phyloP scores from a whole-genome alignment of 2,797 vertebrate species.

The Mormyrus hasselquistii region DNA sequence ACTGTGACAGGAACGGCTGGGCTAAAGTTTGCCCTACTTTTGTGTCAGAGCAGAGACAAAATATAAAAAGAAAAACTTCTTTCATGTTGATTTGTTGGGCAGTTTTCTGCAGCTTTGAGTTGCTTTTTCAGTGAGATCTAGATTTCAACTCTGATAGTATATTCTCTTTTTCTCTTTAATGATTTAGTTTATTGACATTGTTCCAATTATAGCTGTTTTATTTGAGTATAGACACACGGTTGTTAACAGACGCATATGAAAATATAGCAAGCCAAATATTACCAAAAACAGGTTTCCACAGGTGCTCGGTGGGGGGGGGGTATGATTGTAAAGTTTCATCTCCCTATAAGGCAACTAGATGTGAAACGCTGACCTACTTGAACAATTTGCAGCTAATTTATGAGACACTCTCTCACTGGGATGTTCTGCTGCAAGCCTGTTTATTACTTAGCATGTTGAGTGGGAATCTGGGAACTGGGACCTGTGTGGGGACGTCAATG shows the following conservation, averaged over 20 bases:
- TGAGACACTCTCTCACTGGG: constrained; percentile 12
- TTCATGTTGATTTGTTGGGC: not conserved
- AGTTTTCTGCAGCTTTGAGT: not conserved
- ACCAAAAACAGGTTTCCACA: not conserved
- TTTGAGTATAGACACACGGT: not conserved
- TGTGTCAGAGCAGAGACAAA: not conserved
- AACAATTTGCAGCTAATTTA: constrained; percentile 25
- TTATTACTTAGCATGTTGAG: constrained; percentile 20
- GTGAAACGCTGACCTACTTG: constrained; percentile 19
- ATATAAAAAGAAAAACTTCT: not conserved
- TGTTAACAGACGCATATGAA: constrained; percentile 9
- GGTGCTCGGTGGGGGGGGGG: not conserved
- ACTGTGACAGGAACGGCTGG: not conserved
- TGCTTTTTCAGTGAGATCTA: not conserved
- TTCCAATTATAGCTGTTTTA: not conserved
- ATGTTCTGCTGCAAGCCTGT: constrained; percentile 21
- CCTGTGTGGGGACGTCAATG: constrained; percentile 6
- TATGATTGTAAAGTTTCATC: not conserved
- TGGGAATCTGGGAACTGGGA: constrained; percentile 18
- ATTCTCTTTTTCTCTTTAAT: not conserved
- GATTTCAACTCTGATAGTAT: not conserved
- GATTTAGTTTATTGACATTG: not conserved
- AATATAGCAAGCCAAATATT: not conserved
- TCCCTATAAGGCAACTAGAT: constrained; percentile 21
- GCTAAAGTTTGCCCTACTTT: not conserved